Percentiles rank a stretch among this genome's conserved stretches.
Conservation (phyloP, 1,140 invertebrate species). For the Magallana ariakensis region DNA sequence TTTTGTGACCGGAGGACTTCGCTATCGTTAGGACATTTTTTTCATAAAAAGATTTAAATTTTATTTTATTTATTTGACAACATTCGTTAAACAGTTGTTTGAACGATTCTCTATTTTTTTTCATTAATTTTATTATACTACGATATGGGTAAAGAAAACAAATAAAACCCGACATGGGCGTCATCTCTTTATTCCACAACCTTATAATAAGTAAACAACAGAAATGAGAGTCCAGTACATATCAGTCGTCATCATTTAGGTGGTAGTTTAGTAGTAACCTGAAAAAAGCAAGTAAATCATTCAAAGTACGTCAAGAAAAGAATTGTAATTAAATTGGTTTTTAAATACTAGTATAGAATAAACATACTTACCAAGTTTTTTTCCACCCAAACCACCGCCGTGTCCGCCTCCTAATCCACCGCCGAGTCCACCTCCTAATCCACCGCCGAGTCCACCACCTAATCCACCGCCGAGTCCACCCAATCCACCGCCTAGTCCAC, state of each 20-base stretch:
- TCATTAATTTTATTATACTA: no score
- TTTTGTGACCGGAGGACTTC: no score
- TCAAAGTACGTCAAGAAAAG: no score
- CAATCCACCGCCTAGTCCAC: not conserved
- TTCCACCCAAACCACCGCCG: no score
- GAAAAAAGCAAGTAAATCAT: not conserved
- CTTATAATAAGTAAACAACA: not conserved
- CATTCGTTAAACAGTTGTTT: no score
- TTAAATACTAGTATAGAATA: no score
- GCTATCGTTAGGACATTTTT: no score
- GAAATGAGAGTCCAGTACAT: not conserved
- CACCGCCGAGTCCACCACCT: not conserved
- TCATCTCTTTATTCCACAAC: slow-evolving; percentile 25
- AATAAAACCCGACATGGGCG: not conserved
- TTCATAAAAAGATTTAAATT: no score
- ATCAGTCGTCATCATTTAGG: not conserved
- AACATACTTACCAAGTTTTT: not conserved
- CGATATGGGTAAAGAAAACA: no score
- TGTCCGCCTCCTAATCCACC: not conserved
- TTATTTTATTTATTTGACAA: no score
- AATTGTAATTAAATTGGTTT: no score
- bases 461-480: not conserved
- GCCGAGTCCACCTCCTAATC: not conserved
- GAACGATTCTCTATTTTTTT: no score
- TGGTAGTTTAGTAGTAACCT: not conserved